Base-by-base conservation (phyloP, 2,888 invertebrate species). In the Eulithis prunata region DNA sequence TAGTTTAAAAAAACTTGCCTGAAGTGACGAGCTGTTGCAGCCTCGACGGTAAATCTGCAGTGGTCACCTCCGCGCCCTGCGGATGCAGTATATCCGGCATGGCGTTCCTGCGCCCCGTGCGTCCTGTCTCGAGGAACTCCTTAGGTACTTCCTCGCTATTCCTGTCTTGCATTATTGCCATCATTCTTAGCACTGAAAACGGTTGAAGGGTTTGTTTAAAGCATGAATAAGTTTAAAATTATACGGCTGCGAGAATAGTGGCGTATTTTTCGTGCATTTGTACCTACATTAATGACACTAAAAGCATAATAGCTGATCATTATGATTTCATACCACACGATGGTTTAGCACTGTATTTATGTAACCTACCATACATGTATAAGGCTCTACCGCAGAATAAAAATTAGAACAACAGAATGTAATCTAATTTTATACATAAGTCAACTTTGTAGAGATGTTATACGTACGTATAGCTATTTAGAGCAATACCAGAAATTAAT, bases 21-120 rank as follows among this genome's bases (percentile, higher is more conserved):
- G 94, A 93, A 52, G 96, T 96, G 68, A 94, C 94, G 61, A 97
- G 94, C 69, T 95, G 95, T 84, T 96, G 95, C 79, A 98, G 91
- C 77, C 95, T 94, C 64, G 95, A 94, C 4, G 97, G 96, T 76
- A 98, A 93, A 83, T 97, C 97, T 8, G 96, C 96, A 3, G 96
- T 96, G 65, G 95, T 94, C 70, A 96, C 94, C 73, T 95, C 94
- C 43, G 96, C 95, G 78, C 96, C 95, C 78, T 95, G 95, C 64
- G 95, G 95, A 59, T 96, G 95, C 76, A 96, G 90, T 75, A 98
- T 97, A 85, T 98, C 97, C 1, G 97, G 96, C 93, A 98, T 93
- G 56, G 98, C 98, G 90, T 98, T 98, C 73, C 98, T 92, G 62
- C 98, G 94, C 14, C 98, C 98, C 43, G 97, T 97, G 71, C 98